These are phyloP conservation scores for Fringilla coelebs DNA, from an alignment of 2,797 vertebrate species.

Conservation along the genomic window DNA sequence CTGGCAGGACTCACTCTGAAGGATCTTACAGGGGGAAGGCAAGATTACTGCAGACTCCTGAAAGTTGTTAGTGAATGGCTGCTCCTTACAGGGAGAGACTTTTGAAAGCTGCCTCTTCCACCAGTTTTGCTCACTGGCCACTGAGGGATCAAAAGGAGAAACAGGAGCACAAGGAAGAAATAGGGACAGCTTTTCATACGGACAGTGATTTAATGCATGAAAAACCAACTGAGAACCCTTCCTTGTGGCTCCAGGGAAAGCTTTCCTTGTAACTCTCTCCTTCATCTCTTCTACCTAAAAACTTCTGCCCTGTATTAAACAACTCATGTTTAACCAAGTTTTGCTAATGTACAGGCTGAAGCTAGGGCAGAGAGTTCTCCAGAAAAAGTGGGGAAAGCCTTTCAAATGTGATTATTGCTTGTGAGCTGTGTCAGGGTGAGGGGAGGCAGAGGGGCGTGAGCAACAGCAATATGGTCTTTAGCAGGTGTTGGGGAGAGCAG, in stretches of 20 bases:
- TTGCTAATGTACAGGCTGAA: background rate
- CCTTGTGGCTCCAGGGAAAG: background rate
- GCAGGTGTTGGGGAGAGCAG: slow-evolving; percentile 51
- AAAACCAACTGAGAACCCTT: background rate
- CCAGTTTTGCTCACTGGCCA: background rate
- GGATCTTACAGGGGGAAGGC: background rate
- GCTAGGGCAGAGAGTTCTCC: background rate
- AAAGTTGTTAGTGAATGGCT: background rate
- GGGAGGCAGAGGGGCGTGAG: background rate
- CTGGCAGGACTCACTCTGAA: background rate
- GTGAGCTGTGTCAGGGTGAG: background rate
- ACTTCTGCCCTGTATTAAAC: background rate
- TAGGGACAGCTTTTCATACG: rapidly evolving
- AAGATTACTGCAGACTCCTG: background rate
- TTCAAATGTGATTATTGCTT: background rate
- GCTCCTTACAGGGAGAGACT: background rate
- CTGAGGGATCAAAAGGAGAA: background rate
- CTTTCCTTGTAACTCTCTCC: background rate
- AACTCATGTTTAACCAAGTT: background rate
- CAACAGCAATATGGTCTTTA: slow-evolving; percentile 32
- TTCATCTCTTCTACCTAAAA: background rate
- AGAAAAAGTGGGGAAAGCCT: background rate
- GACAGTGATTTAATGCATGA: background rate
- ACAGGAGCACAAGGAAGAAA: background rate
- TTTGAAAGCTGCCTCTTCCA: background rate